phyloP scores from a whole-genome alignment of 2,113 vertebrate genomes.

The Sinocyclocheilus grahami region DNA sequence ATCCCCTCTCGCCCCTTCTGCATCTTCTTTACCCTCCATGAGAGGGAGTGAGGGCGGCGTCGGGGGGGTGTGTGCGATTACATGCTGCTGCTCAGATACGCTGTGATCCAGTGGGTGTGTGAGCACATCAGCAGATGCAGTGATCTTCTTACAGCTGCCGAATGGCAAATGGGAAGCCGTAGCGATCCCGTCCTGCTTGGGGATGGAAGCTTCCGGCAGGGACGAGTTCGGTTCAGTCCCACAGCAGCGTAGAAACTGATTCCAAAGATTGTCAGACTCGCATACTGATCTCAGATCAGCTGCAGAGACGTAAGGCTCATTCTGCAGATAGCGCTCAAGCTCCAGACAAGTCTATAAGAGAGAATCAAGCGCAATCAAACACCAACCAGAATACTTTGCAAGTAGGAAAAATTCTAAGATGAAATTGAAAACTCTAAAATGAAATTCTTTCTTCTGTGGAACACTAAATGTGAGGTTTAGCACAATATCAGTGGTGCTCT shows the following conservation, averaged over 20 bases:
- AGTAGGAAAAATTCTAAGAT: not conserved
- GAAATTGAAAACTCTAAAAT: not conserved
- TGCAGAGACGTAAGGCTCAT: constrained; percentile 92
- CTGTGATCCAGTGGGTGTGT: constrained; percentile 82
- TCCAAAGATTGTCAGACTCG: constrained; percentile 92
- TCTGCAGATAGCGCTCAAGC: constrained; percentile 95
- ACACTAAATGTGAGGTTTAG: not conserved
- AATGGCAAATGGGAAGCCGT: not conserved
- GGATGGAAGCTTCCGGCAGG: constrained; percentile 56
- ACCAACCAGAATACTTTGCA: not conserved
- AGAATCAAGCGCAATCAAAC: constrained; percentile 33
- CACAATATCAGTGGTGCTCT: not conserved
- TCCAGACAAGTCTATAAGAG: constrained; percentile 90
- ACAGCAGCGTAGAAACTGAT: constrained; percentile 93
- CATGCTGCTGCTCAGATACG: constrained; percentile 82
- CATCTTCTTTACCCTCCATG: constrained; percentile 66
- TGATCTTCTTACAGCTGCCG: constrained; percentile 73
- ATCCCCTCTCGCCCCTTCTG: constrained; percentile 72
- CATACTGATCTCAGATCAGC: constrained; percentile 89
- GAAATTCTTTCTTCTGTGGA: not conserved
- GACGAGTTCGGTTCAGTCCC: constrained; percentile 84
- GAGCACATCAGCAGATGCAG: constrained; percentile 85
- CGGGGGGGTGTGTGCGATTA: constrained; percentile 82
- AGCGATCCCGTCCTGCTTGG: constrained; percentile 69
- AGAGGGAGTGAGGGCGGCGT: constrained; percentile 81